Base-by-base conservation (phyloP, 2,113 vertebrate genomes). In the Poeciliopsis prolifica region DNA sequence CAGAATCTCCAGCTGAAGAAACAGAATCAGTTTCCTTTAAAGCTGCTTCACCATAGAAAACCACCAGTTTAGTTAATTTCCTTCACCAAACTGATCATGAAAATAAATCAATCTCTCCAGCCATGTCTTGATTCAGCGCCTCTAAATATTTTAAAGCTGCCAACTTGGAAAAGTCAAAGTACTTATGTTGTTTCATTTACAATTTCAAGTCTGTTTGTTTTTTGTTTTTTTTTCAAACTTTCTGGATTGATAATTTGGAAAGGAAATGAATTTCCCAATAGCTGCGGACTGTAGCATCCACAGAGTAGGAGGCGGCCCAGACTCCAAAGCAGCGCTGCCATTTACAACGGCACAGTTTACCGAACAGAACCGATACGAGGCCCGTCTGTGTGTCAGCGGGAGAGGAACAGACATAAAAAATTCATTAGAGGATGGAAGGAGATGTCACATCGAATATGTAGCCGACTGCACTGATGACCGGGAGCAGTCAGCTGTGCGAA, bases 401-500 rank as follows among this genome's bases (percentile, higher is more conserved):
- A 88, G 77, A 87, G 87, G 86, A 83, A 80, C 84, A 81, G 72
- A 84, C 83, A 94, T 95, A 86, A 95, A 95, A 94, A 93, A 94
- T 95, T 90, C 89, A 95, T 93, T 86, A 82, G 87, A 74, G 86
- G 86, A 92, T 93, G 91, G 93, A 93, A 93, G 88, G 75, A 93
- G 89, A 93, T 92, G 94, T 95, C 94, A 94, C 87, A 93, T 92
- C 75, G 74, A 84, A 93, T 94, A 89, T 90, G 89, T 87, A 88
- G 86, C 89, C 86, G 72, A 90, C 85, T 89, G 85, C 83, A 86
- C 73, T 93, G 90, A 93, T 74, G 89, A 81, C 80, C 62, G 71
- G n/a, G 70, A 82, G 80, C 70, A 90, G 86, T 91, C 86, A 91
- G 83, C 81, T 75, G 74, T 82, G 86, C 61, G 19, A 88, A 75